Evolutionary conservation across 2,797 vertebrate species (phyloP), one percentile per base, ranked within the genome.

Genomic region (Malurus leucopterus): DNA sequence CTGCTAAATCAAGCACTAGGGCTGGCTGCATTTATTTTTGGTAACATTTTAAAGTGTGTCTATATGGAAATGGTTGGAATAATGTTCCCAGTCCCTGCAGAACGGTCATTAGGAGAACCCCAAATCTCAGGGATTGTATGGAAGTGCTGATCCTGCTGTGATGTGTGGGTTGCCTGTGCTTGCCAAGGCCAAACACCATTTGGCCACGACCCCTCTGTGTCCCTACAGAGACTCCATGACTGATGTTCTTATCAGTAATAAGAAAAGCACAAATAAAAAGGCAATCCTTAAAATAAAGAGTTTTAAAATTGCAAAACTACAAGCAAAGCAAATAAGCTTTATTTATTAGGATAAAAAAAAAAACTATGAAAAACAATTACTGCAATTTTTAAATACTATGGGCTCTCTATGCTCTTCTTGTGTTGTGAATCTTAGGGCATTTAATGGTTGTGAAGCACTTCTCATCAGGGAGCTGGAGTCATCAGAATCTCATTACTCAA

Each of bases 401-500:
- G 20, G 58, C 24, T 90, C 8, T 19, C 46, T 55, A 23, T 26
- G 38, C 61, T 55, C 15, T 50, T 71, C 53, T 65, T 10, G 6
- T 21, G 15, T 81, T 92, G 73, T 29, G 36, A 90, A 76, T 86
- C 47, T 79, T 78, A 22, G 5, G 86, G n/a, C 41, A 44, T 15
- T 88, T 84, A 90, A 54, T 83, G 24, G 49, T 38, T 90, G 70
- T 76, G 72, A 90, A 92, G 74, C 38, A 69, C 47, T 69, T 90
- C 54, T 29, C 74, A 76, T 84, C 47, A 83, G 75, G 75, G 72
- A 91, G 69, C 62, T 74, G 63, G 78, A 90, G 58, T 80, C 69
- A 91, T 85, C 93, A 91, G 75, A 88, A 90, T 49, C 79, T 91
- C 90, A 89, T 93, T 90, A 89, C 21, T 87, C 62, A 89, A 69